Percentiles rank a stretch among this genome's conserved stretches.
Conservation (phyloP, 2,797 vertebrate genomes). For the Fundulus diaphanus region DNA sequence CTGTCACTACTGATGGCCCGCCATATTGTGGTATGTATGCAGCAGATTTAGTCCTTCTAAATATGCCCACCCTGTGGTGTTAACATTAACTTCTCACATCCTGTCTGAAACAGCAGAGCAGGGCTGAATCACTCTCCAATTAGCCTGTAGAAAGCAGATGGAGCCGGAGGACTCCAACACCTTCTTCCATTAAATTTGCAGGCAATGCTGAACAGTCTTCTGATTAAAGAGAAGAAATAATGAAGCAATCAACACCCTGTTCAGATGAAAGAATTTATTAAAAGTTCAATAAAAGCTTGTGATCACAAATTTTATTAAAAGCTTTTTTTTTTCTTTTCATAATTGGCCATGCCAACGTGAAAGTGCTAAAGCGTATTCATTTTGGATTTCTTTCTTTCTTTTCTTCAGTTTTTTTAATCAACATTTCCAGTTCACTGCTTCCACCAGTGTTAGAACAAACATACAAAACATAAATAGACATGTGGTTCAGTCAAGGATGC, state of each 20-base stretch:
- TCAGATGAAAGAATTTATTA: not conserved
- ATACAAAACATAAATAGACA: not conserved
- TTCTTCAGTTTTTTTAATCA: not conserved
- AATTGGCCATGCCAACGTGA: not conserved
- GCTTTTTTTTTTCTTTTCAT: not conserved
- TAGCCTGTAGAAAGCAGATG: conserved; percentile 61
- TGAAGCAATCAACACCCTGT: not conserved
- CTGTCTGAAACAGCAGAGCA: conserved; percentile 39
- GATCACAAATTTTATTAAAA: not conserved
- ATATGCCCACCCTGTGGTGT: conserved; percentile 22
- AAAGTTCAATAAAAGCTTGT: not conserved
- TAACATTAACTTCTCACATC: conserved; percentile 34
- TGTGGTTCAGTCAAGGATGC: not conserved
- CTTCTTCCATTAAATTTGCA: conserved; percentile 10
- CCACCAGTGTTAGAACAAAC: not conserved
- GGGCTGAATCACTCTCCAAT: conserved; percentile 56
- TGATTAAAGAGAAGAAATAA: conserved; percentile 6
- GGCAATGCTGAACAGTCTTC: not conserved
- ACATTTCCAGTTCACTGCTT: not conserved
- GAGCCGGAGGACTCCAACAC: conserved; percentile 31
- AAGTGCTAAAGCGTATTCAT: not conserved
- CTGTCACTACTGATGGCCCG: conserved; percentile 59
- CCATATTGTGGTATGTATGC: conserved; percentile 51
- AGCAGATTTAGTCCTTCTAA: conserved; percentile 59
- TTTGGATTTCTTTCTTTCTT: not conserved